Conservation (phyloP, 2,797 vertebrate species). For the Anguilla marmorata region DNA sequence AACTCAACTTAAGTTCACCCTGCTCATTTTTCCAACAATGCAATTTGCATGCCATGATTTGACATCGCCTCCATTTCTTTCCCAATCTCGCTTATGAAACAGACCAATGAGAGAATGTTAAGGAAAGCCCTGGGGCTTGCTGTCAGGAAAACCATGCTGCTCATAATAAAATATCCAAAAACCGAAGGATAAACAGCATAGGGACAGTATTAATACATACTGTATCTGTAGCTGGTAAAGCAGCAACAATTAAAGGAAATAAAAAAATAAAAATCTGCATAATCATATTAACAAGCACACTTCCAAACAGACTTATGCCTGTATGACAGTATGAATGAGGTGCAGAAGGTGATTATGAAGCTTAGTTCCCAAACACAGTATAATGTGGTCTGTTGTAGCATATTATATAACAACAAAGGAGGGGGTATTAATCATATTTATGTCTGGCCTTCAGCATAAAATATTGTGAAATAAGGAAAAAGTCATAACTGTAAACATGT, state of each 20-base stretch:
- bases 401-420: constrained; percentile 13
- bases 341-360: constrained; percentile 18
- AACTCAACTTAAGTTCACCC: background rate
- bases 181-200: background rate
- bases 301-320: constrained; percentile 17
- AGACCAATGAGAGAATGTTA: background rate
- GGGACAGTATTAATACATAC: background rate
- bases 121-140: background rate
- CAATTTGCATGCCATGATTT: background rate
- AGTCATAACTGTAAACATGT: constrained; percentile 14
- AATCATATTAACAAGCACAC: background rate
- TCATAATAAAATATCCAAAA: constrained; percentile 4
- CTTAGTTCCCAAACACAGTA: constrained; percentile 17
- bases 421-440: background rate
- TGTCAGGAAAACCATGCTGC: background rate
- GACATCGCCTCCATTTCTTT: background rate
- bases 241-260: background rate
- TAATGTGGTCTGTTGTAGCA: background rate
- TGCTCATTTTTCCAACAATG: background rate
- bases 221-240: background rate
- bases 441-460: constrained; percentile 15
- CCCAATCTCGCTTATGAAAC: background rate
- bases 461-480: constrained; percentile 50
- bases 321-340: constrained; percentile 16
- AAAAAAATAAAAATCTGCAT: background rate